phyloP scores from a whole-genome alignment of 2,888 invertebrate genomes.

The Amiota communis region DNA sequence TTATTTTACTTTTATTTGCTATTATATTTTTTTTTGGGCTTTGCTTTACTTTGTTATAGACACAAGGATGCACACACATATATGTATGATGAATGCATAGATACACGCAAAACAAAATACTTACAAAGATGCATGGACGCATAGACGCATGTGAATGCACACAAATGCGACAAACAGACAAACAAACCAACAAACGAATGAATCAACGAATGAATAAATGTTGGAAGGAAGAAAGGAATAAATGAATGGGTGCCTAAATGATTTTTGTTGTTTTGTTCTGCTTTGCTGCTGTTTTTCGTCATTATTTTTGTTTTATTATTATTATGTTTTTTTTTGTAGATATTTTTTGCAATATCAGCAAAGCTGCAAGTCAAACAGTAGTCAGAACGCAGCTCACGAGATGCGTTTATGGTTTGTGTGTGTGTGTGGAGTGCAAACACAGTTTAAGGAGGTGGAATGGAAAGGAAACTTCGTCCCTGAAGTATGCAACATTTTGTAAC shows the following conservation, averaged over 20 bases:
- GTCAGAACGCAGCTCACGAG: background rate
- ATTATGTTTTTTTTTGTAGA: background rate
- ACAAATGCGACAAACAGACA: background rate
- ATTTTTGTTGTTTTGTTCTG: constrained; percentile 12
- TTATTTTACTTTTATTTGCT: constrained; percentile 32
- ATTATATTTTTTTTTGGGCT: constrained; percentile 21
- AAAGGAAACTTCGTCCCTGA: background rate
- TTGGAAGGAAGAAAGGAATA: no score
- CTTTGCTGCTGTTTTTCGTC: background rate
- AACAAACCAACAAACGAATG: no score
- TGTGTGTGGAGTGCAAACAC: background rate
- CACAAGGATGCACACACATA: constrained; percentile 3
- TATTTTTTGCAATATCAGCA: background rate
- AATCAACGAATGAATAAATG: no score
- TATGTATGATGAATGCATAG: background rate
- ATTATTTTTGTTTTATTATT: background rate
- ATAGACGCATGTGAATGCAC: constrained; percentile 15
- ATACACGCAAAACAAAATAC: constrained; percentile 29
- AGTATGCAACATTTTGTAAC: constrained; percentile 16
- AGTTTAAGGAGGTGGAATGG: background rate
- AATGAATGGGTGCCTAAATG: constrained; percentile 14
- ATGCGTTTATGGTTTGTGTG: background rate
- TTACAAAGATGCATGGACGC: constrained; percentile 32
- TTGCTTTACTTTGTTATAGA: constrained; percentile 44
- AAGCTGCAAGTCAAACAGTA: constrained; percentile 11